Conservation (phyloP, 2,888 invertebrate genomes). For the Protodeltote pygarga region DNA sequence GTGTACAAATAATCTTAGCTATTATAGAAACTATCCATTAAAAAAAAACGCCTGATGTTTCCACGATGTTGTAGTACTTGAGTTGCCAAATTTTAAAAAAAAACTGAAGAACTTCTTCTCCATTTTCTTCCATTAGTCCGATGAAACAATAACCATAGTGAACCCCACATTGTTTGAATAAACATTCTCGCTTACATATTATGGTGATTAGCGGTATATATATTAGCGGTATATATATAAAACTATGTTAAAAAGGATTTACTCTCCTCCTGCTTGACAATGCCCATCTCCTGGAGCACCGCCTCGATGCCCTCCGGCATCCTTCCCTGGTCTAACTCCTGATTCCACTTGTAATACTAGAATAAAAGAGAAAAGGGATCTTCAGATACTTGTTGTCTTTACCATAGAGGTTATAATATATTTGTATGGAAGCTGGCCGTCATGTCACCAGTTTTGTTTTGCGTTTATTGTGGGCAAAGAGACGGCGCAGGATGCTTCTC, state of each 20-base stretch:
- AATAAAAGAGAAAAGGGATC: conserved; percentile 41
- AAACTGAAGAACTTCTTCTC: too few species aligned
- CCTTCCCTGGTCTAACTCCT: conserved; percentile 93
- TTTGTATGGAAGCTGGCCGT: too few species aligned
- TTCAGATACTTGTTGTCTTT: background rate
- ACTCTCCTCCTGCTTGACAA: conserved; percentile 89
- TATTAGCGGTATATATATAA: conserved; percentile 3
- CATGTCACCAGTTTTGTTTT: too few species aligned
- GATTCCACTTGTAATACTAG: conserved; percentile 93
- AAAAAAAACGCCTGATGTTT: too few species aligned
- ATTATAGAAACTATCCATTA: too few species aligned
- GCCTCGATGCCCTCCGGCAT: conserved; percentile 93
- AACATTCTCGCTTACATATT: conserved; percentile 14
- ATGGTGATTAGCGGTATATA: conserved; percentile 8
- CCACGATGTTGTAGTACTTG: too few species aligned
- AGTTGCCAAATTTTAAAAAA: too few species aligned
- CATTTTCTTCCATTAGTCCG: too few species aligned
- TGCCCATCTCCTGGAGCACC: conserved; percentile 91
- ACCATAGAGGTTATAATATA: too few species aligned
- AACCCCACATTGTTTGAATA: conserved; percentile 15
- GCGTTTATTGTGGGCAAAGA: too few species aligned
- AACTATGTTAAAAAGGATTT: conserved; percentile 61
- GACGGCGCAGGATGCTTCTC: too few species aligned
- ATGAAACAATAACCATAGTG: background rate
- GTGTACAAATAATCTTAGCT: too few species aligned